Conservation (phyloP, 2,797 vertebrate species). For the Hydrocynus forskahlii region DNA sequence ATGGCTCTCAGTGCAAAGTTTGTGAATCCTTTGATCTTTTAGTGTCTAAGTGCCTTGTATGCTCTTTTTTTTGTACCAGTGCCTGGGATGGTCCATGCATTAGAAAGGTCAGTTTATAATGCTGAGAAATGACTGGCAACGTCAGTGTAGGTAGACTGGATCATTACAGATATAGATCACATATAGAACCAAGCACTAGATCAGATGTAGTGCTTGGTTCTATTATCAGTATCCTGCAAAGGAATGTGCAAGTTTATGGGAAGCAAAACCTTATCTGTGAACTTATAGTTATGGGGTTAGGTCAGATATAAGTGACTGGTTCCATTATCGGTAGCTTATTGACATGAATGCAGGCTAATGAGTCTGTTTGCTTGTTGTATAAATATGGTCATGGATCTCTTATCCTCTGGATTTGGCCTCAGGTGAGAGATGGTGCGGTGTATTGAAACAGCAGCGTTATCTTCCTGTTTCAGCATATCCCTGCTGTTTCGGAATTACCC, state of each 20-base stretch:
- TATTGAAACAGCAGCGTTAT: neutral
- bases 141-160: too few species aligned
- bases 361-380: neutral
- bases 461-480: slow-evolving; percentile 33
- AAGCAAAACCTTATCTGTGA: too few species aligned
- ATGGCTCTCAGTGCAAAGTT: neutral
- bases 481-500: slow-evolving; percentile 14
- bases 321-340: neutral
- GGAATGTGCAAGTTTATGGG: too few species aligned
- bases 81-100: too few species aligned
- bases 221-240: too few species aligned
- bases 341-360: neutral
- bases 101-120: too few species aligned
- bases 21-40: neutral
- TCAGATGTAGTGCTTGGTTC: too few species aligned
- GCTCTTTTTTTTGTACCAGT: too few species aligned
- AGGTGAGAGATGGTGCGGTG: neutral
- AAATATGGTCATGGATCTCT: neutral
- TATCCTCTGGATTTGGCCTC: neutral
- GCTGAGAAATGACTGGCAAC: too few species aligned
- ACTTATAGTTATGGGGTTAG: too few species aligned
- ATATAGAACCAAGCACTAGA: too few species aligned
- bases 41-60: neutral
- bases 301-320: neutral
- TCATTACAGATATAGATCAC: too few species aligned